A percentile compares a stretch with the other conserved stretches of the same genome.
phyloP scores from a whole-genome alignment of 2,888 invertebrate species.

The Dexiosoma caninum region DNA sequence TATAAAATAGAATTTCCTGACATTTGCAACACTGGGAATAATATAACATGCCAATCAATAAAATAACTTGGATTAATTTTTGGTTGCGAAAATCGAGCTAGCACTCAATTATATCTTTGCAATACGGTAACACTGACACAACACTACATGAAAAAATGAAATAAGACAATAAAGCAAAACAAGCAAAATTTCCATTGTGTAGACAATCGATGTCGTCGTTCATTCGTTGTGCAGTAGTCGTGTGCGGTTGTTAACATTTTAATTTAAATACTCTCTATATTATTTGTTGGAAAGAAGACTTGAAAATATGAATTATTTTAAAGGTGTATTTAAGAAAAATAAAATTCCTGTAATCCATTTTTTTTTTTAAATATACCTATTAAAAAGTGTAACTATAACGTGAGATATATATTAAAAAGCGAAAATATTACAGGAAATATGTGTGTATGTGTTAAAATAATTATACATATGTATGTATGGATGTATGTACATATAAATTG shows the following conservation, averaged over 20 bases:
- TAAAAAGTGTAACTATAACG: too few species aligned
- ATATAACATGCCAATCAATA: too few species aligned
- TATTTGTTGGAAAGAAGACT: conserved; percentile 53
- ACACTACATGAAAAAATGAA: conserved; percentile 1
- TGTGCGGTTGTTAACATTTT: conserved; percentile 71
- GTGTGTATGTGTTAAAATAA: not conserved
- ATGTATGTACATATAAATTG: not conserved
- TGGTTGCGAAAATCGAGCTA: too few species aligned
- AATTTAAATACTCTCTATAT: conserved; percentile 67
- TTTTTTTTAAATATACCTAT: too few species aligned
- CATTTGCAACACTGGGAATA: too few species aligned
- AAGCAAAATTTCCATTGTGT: conserved; percentile 76
- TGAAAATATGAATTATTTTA: not conserved
- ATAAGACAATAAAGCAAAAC: conserved; percentile 60
- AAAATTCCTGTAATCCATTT: too few species aligned
- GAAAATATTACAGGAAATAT: not conserved
- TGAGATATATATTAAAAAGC: too few species aligned
- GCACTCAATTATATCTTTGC: too few species aligned
- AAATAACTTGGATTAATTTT: too few species aligned
- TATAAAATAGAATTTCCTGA: too few species aligned
- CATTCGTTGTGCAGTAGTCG: conserved; percentile 64
- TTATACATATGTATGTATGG: not conserved
- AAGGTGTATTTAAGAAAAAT: too few species aligned
- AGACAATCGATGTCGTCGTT: conserved; percentile 70
- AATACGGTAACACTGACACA: conserved; percentile 36